Percentiles rank a stretch among this genome's conserved stretches.
phyloP scores from a whole-genome alignment of 1,140 invertebrate species.

The Tyrophagus putrescentiae region DNA sequence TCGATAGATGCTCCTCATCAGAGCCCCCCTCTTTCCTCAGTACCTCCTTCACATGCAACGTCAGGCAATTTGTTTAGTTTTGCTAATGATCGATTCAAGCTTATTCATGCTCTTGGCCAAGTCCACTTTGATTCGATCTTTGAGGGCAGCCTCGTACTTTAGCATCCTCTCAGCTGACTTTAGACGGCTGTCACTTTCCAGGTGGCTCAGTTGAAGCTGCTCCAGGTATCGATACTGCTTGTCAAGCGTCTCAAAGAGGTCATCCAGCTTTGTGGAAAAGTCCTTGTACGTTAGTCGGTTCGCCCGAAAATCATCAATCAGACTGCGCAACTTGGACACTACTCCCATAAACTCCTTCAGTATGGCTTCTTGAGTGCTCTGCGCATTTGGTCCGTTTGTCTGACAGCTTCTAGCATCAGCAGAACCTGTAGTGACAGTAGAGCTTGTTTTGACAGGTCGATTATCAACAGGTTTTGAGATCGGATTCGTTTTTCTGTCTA shows the following conservation, averaged over 20 bases:
- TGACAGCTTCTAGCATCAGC: no score
- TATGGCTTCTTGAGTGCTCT: no score
- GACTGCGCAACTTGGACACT: neutral
- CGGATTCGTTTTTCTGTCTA: no score
- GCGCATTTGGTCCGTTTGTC: no score
- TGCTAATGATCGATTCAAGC: neutral
- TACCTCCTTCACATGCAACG: no score
- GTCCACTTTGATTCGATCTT: neutral
- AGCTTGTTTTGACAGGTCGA: no score
- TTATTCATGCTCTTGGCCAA: neutral
- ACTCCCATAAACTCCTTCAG: neutral
- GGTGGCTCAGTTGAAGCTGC: neutral
- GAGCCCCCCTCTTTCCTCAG: no score
- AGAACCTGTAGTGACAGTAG: no score
- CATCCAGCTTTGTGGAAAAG: neutral
- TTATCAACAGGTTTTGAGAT: no score
- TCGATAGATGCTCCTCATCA: no score
- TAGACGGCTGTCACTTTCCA: neutral
- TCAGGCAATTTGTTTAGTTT: no score
- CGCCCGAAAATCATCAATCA: slow-evolving; percentile 11
- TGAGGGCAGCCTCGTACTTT: neutral
- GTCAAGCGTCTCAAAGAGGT: neutral
- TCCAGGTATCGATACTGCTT: neutral
- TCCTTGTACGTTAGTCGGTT: slow-evolving; percentile 7
- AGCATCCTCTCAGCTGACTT: neutral